These are phyloP conservation scores for Syngnathus floridae DNA, from an alignment of 2,113 vertebrate species.

Conservation along the genomic window DNA sequence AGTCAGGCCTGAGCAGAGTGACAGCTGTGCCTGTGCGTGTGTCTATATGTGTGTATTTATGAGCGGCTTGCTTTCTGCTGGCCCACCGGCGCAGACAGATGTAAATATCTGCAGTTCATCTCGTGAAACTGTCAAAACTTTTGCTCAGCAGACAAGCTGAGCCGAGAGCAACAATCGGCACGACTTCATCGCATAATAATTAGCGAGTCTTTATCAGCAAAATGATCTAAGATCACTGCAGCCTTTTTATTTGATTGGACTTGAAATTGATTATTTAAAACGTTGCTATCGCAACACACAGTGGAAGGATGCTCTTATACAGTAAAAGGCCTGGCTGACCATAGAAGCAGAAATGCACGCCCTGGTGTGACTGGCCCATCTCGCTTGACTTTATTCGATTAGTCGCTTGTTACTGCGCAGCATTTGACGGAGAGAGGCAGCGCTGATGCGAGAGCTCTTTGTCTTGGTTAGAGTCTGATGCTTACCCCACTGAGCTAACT, in stretches of 20 bases:
- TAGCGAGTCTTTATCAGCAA: conserved; percentile 39
- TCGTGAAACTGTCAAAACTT: conserved; percentile 10
- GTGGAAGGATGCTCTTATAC: background rate
- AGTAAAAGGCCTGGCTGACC: conserved; percentile 13
- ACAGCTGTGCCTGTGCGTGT: conserved; percentile 42
- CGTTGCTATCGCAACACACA: conserved; percentile 8
- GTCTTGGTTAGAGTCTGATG: conserved; percentile 55
- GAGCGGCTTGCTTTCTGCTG: conserved; percentile 29
- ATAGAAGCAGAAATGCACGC: conserved; percentile 13
- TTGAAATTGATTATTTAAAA: conserved; percentile 33
- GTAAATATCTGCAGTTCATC: conserved; percentile 6
- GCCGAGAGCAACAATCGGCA: conserved; percentile 17
- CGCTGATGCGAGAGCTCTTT: conserved; percentile 45
- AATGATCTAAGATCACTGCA: conserved; percentile 19
- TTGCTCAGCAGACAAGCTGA: conserved; percentile 1
- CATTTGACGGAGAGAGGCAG: conserved; percentile 23
- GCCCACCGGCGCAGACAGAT: conserved; percentile 40
- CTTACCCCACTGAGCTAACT: conserved; percentile 56
- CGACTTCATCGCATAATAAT: conserved; percentile 38
- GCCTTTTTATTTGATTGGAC: conserved; percentile 48
- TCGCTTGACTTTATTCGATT: conserved; percentile 43
- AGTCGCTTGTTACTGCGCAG: conserved; percentile 31
- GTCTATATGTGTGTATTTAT: conserved; percentile 21
- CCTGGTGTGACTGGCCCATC: conserved; percentile 25
- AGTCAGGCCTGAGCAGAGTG: conserved; percentile 47